These are phyloP conservation scores for Microctenopoma lineatum DNA, from an alignment of 2,797 vertebrate species.

Conservation along the genomic window DNA sequence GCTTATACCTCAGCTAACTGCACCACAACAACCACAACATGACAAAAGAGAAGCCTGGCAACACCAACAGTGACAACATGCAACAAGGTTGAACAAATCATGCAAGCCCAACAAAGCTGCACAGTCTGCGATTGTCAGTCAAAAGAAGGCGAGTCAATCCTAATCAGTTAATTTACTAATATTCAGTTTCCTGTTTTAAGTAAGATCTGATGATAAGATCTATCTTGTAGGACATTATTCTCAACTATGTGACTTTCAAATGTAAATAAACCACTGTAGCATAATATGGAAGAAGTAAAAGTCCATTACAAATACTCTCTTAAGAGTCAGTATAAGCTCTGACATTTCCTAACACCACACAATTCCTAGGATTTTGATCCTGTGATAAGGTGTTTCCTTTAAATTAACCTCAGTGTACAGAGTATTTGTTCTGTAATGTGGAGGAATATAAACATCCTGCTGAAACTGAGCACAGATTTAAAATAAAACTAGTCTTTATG, in stretches of 20 bases:
- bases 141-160: constrained; percentile 46
- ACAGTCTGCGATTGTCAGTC: constrained; percentile 82
- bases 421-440: not conserved
- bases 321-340: not conserved
- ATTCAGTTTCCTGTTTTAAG: constrained; percentile 86
- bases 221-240: not conserved
- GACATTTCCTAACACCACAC: not conserved
- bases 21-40: constrained; percentile 91
- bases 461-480: constrained; percentile 13
- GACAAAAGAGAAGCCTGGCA: constrained; percentile 83
- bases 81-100: constrained; percentile 78
- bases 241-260: constrained; percentile 4
- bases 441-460: not conserved
- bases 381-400: not conserved
- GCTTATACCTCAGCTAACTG: constrained; percentile 86
- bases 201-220: constrained; percentile 78
- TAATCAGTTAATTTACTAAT: constrained; percentile 44
- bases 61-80: constrained; percentile 86
- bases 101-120: constrained; percentile 83
- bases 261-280: constrained; percentile 13
- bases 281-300: constrained; percentile 7
- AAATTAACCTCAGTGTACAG: not conserved
- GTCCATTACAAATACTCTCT: constrained; percentile 1
- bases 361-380: not conserved
- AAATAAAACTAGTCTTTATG: constrained; percentile 15